Evolutionary conservation across 2,888 invertebrate species (phyloP), one percentile per base, ranked within the genome.

Genomic region (Ptychoptera albimana): DNA sequence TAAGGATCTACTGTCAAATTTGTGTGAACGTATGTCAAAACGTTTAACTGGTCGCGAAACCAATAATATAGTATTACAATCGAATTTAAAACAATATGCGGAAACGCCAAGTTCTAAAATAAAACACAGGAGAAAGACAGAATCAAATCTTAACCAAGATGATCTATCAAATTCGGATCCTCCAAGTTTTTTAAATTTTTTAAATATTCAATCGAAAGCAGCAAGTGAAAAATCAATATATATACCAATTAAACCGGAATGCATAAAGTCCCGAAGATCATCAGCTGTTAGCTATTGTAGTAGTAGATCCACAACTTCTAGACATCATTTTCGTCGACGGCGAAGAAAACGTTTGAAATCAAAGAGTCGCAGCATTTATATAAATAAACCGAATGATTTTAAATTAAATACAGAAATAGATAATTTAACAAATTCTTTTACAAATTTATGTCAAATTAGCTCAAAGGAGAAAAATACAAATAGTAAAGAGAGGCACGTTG

Each of bases 371-470:
- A 54, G 60, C 1, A 57, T 42, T 34, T 42, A 42, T 42, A 42
- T 16, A 42, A 16, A 29, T 12, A 10, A 14, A 2, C 31, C 40
- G 14, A 31, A 40, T 14, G n/a, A 15, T 8, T 14, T 63, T 34
- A 71, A 71, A 50, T 68, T 71, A 0, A 71, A 72, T 55, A 60
- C 67, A 8, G 72, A 73, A 58, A 70, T 72, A 31, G 79, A 77
- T 47, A 75, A 78, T 52, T 60, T 73, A 32, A 62, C 69, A 2
- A 58, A 62, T 29, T 78, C 72, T 45, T 73, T 73, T 51, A 55
- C 66, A 1, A 61, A 66, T 29, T 59, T 64, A 39, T 73, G 71
- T 51, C 53, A 52, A 37, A 55, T 59, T 23, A 54, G 32, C 30
- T n/a, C 32, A n/a, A 32, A 29, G 9, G 46, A 48, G 6, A 46